Evolutionary conservation across 2,113 vertebrate genomes (phyloP), one percentile per base, ranked within the genome.

Genomic region (Morphnarchus princeps): DNA sequence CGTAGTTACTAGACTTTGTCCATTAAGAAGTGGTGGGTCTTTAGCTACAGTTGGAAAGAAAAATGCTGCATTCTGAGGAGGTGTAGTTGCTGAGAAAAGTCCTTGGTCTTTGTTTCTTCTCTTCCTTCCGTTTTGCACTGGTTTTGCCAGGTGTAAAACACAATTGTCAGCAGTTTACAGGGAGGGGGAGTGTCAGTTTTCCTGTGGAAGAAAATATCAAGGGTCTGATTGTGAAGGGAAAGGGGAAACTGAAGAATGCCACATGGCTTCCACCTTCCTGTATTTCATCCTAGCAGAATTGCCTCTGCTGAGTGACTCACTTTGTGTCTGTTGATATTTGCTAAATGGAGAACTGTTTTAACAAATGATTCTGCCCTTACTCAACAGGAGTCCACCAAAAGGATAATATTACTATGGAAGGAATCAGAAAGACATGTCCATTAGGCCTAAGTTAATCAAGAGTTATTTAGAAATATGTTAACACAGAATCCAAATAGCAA

Each of bases 121-220:
- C 81, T 96, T 95, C 92, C 95, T 95, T 96, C 94, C 47, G 3
- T 66, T 91, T 77, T 90, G 82, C 34, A 13, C 78, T 74, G 93
- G 45, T 38, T 93, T 93, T 91, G 76, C 92, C 95, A 95, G 95
- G 92, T 94, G 94, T 93, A 65, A 95, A 97, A 83, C 16, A 87
- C 87, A 85, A 91, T 95, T 79, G 87, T 88, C 89, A 95, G 89
- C 94, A 85, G 73, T 94, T 96, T 73, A n/a, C 72, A 61, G 13
- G 20, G 90, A 87, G 49, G 21, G 32, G 55, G 87, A 81, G 90
- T 9, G 59, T 59, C 87, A 74, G 87, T 79, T 86, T 96, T 97
- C 96, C 95, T 86, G 96, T 81, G 19, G 82, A 86, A 66, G 94
- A 96, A 91, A 97, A 87, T 91, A 93, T 36, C 91, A 86, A 90